Evolutionary conservation across 2,797 vertebrate genomes (phyloP).

Genomic region (Arremon brunneinucha): DNA sequence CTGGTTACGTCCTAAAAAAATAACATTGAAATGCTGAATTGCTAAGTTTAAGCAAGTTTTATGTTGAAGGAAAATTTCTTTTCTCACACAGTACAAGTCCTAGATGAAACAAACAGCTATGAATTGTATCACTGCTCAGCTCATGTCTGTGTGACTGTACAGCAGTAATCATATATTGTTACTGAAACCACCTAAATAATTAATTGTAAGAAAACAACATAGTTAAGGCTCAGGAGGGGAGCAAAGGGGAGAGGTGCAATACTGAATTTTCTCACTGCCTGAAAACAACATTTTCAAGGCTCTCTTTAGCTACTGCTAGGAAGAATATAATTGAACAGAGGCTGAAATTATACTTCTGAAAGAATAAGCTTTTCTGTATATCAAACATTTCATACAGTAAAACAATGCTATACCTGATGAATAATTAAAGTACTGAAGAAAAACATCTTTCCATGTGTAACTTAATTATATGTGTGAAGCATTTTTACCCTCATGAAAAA

Average conservation of each 20-base stretch:
- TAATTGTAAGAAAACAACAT: conserved; percentile 68
- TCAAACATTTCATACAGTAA: conserved; percentile 11
- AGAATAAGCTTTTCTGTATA: conserved; percentile 46
- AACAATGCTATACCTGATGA: conserved; percentile 33
- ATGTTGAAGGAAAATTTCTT: conserved; percentile 50
- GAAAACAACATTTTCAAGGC: conserved; percentile 42
- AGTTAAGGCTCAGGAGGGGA: conserved; percentile 61
- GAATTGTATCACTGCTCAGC: conserved; percentile 61
- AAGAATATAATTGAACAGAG: conserved; percentile 44
- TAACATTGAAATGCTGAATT: conserved; percentile 57
- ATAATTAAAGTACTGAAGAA: conserved; percentile 36
- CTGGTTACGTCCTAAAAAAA: conserved; percentile 59
- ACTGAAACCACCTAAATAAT: conserved; percentile 66
- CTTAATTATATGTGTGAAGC: conserved; percentile 5
- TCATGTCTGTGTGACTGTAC: conserved; percentile 63
- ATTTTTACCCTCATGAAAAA: not conserved
- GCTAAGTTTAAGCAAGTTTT: conserved; percentile 54
- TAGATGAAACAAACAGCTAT: conserved; percentile 50
- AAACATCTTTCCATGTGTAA: not conserved
- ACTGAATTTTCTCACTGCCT: conserved; percentile 50
- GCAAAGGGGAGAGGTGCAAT: conserved; percentile 43
- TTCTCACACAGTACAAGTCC: conserved; percentile 55
- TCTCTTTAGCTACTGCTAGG: conserved; percentile 42
- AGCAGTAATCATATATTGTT: conserved; percentile 71
- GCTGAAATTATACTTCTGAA: conserved; percentile 47